Percentiles rank a stretch among this genome's conserved stretches.
Conservation (phyloP, 2,888 invertebrate genomes). For the Dendrolimus pini region DNA sequence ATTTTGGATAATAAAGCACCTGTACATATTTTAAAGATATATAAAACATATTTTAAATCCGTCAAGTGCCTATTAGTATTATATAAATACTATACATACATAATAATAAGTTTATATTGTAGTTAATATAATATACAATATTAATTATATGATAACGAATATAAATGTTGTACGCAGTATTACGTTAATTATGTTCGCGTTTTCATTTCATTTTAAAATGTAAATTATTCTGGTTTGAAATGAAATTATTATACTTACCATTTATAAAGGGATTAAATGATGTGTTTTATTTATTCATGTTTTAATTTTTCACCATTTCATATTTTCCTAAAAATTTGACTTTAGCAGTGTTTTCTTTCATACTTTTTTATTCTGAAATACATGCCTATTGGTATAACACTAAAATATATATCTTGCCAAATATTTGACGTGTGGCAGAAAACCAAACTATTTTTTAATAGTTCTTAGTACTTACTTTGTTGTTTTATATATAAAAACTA, state of each 20-base stretch:
- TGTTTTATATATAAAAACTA: too few relatives aligned
- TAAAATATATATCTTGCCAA: too few relatives aligned
- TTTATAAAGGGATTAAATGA: conserved; percentile 30
- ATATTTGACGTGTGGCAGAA: too few relatives aligned
- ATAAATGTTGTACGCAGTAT: conserved; percentile 24
- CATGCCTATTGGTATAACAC: too few relatives aligned
- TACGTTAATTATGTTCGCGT: conserved; percentile 18
- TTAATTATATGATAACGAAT: conserved; percentile 9
- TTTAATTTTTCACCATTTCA: conserved; percentile 1
- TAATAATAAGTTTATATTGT: conserved; percentile 13
- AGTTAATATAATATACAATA: conserved; percentile 4
- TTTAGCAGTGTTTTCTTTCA: too few relatives aligned
- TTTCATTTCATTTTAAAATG: conserved; percentile 6
- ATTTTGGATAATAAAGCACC: too few relatives aligned
- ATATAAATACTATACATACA: conserved; percentile 23
- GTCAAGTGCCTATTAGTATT: conserved; percentile 55
- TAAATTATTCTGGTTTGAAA: not conserved
- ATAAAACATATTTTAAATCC: conserved; percentile 27
- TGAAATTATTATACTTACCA: conserved; percentile 20
- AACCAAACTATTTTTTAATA: too few relatives aligned
- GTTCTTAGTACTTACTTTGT: too few relatives aligned
- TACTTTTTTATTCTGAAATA: too few relatives aligned
- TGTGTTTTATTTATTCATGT: conserved; percentile 9
- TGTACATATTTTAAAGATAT: conserved; percentile 8
- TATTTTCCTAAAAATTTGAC: too few relatives aligned